phyloP scores from a whole-genome alignment of 2,888 invertebrate genomes.

The Xestobium rufovillosum region DNA sequence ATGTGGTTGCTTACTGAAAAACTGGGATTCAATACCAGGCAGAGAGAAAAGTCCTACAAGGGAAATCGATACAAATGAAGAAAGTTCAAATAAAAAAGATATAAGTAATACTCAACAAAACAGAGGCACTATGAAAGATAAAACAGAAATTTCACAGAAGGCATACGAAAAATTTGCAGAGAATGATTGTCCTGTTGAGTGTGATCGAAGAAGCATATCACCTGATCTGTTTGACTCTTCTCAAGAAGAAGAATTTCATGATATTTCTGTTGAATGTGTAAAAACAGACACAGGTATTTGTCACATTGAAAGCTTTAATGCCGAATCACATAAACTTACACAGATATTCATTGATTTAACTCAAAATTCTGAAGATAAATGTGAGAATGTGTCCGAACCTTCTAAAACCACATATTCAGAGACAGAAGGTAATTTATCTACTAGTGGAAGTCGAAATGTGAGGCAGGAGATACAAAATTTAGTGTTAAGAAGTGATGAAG shows the following conservation, averaged over 20 bases:
- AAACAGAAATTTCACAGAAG: no score
- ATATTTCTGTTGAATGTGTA: slow-evolving; percentile 18
- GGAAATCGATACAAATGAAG: slow-evolving; percentile 6
- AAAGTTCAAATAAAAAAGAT: background rate
- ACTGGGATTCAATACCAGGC: slow-evolving; percentile 57
- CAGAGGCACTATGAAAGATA: no score
- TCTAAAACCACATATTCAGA: background rate
- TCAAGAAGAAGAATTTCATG: slow-evolving; percentile 22
- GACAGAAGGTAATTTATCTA: no score
- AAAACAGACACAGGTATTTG: slow-evolving; percentile 26
- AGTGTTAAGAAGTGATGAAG: no score
- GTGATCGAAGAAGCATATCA: slow-evolving; percentile 23
- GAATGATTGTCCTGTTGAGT: slow-evolving; percentile 7
- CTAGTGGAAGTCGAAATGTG: no score
- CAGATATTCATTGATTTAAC: slow-evolving; percentile 38
- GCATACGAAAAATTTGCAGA: slow-evolving; percentile 5
- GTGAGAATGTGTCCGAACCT: slow-evolving; percentile 2
- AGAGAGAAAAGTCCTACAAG: slow-evolving; percentile 50
- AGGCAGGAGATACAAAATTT: no score
- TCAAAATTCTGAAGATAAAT: slow-evolving; percentile 30
- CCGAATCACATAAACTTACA: slow-evolving; percentile 15
- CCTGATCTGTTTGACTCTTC: slow-evolving; percentile 37
- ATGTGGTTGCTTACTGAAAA: slow-evolving; percentile 49
- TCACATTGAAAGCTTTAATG: slow-evolving; percentile 29
- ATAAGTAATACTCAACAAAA: background rate